Evolutionary conservation across 2,797 vertebrate species (phyloP).

Genomic region (Ispidina picta): DNA sequence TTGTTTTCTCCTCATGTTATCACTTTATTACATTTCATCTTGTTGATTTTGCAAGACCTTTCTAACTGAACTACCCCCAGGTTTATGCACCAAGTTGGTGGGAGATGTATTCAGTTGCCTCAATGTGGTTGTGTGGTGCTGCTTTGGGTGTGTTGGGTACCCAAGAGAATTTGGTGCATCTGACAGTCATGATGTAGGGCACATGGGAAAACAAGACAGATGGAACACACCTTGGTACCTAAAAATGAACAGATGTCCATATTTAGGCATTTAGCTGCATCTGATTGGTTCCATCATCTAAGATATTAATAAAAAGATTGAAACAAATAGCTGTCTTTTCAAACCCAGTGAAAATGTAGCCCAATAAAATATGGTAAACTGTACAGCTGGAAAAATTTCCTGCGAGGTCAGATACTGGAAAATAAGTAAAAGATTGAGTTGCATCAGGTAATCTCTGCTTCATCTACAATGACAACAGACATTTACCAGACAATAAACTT

Average conservation of each 20-base stretch:
- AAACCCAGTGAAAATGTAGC: neutral
- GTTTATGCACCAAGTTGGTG: neutral
- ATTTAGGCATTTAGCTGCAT: neutral
- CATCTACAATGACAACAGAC: neutral
- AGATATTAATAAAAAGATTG: constrained; percentile 18
- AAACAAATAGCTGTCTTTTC: constrained; percentile 24
- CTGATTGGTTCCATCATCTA: constrained; percentile 4
- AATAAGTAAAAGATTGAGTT: neutral
- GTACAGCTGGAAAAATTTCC: neutral
- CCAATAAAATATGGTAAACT: neutral
- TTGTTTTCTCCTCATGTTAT: neutral
- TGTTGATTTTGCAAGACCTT: neutral
- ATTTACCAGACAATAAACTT: neutral
- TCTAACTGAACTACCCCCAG: neutral
- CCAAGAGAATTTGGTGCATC: neutral
- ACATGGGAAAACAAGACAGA: neutral
- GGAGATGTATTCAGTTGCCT: neutral
- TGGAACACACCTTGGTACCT: neutral
- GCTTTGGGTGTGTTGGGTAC: neutral
- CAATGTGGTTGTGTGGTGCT: accelerated
- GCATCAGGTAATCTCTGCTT: neutral
- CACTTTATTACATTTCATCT: neutral
- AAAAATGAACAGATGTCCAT: constrained; percentile 13
- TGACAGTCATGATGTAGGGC: neutral
- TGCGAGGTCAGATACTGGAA: neutral